Evolutionary conservation across 2,113 vertebrate genomes (phyloP).

Genomic region (Anser brachyrhynchus): DNA sequence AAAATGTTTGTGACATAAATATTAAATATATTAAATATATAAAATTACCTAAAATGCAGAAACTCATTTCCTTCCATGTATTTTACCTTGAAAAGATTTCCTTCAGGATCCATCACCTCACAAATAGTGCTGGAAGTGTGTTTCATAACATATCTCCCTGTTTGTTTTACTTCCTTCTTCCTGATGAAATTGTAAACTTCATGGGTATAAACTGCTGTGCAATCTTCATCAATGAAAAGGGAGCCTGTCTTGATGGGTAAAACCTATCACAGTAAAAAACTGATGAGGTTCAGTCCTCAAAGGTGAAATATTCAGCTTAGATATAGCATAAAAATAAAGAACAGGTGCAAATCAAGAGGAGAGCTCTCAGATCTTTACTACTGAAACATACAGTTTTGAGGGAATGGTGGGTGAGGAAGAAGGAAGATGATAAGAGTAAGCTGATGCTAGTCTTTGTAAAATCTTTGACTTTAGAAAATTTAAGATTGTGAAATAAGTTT

Average conservation of each 20-base stretch:
- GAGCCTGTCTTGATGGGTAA: slow-evolving; percentile 77
- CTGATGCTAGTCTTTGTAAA: not conserved
- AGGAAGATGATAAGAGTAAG: not conserved
- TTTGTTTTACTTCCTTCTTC: slow-evolving; percentile 53
- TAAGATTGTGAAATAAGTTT: not conserved
- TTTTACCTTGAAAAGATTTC: slow-evolving; percentile 88
- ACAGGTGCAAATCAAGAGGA: not conserved
- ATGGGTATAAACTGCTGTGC: slow-evolving; percentile 82
- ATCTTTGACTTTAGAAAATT: not conserved
- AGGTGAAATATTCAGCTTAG: not conserved
- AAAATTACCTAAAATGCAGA: not conserved
- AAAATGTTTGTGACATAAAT: not conserved
- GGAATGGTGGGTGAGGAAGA: not conserved
- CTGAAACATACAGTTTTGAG: not conserved
- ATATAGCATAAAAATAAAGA: not conserved
- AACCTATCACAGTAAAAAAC: slow-evolving; percentile 65
- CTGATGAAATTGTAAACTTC: slow-evolving; percentile 44
- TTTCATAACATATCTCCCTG: slow-evolving; percentile 85
- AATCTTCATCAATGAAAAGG: slow-evolving; percentile 82
- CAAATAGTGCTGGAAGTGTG: slow-evolving; percentile 81
- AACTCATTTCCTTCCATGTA: not conserved
- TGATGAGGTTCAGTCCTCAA: not conserved
- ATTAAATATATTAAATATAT: too few relatives aligned
- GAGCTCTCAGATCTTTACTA: not conserved
- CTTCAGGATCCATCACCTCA: slow-evolving; percentile 83